These are phyloP conservation scores for Coelopa frigida DNA, from an alignment of 1,140 invertebrate genomes.

Conservation along the genomic window DNA sequence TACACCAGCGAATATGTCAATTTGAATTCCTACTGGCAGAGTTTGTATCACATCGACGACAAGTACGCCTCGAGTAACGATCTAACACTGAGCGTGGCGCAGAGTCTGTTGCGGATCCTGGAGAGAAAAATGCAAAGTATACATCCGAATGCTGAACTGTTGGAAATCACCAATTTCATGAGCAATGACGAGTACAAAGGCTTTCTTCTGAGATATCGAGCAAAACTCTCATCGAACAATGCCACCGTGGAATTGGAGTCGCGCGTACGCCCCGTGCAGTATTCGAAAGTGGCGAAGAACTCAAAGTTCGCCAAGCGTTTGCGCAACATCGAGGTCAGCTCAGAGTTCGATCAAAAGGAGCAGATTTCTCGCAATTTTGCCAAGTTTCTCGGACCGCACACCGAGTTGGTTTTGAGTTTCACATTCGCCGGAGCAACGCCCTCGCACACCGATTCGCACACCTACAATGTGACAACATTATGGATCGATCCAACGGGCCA, in stretches of 20 bases:
- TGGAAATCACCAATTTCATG: constrained; percentile 56
- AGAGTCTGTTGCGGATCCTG: constrained; percentile 58
- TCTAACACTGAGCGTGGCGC: constrained; percentile 58
- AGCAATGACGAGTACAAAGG: constrained; percentile 67
- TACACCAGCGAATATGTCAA: constrained; percentile 52
- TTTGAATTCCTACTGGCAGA: constrained; percentile 84
- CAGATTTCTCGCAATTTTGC: constrained; percentile 82
- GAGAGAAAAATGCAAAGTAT: constrained; percentile 33
- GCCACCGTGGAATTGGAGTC: constrained; percentile 53
- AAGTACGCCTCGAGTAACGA: constrained; percentile 63
- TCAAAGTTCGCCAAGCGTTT: constrained; percentile 50
- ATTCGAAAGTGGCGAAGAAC: constrained; percentile 45
- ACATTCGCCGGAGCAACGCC: constrained; percentile 50
- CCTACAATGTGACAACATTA: constrained; percentile 66
- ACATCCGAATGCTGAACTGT: constrained; percentile 18
- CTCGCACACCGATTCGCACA: constrained; percentile 42
- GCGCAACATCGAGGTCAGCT: constrained; percentile 68
- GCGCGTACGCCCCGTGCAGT: constrained; percentile 54
- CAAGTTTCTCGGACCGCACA: constrained; percentile 70
- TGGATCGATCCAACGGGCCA: constrained; percentile 80
- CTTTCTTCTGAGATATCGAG: constrained; percentile 53
- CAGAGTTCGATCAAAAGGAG: constrained; percentile 93
- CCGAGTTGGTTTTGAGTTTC: constrained; percentile 68
- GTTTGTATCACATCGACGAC: constrained; percentile 75
- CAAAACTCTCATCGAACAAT: constrained; percentile 28